Evolutionary conservation across 2,113 vertebrate species (phyloP).

Genomic region (Ctenomys sociabilis): DNA sequence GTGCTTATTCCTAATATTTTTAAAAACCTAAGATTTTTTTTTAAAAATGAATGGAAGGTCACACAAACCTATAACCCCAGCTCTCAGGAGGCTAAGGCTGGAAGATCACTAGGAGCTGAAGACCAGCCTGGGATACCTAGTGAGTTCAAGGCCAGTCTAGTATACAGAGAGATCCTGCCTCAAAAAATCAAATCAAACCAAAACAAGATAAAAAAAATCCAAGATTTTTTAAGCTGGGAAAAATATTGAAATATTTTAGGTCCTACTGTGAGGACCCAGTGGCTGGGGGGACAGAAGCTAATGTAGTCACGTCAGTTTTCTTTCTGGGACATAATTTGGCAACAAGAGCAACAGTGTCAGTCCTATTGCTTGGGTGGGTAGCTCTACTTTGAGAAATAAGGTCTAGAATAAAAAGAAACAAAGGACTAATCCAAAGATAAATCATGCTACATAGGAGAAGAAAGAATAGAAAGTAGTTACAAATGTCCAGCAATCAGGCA

Average conservation of each 20-base stretch:
- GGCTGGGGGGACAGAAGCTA: too few relatives aligned
- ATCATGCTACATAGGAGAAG: not conserved
- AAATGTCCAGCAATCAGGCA: not conserved
- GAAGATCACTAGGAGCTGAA: not conserved
- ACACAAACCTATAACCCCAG: not conserved
- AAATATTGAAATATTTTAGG: not conserved
- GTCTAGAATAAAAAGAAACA: not conserved
- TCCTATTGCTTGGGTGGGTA: not conserved
- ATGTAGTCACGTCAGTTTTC: not conserved
- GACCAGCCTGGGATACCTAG: too few relatives aligned
- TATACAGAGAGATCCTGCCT: not conserved
- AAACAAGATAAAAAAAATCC: not conserved
- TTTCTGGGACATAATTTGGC: not conserved
- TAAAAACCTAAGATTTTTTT: too few relatives aligned
- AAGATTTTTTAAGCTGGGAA: not conserved
- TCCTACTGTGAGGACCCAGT: not conserved
- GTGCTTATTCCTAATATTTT: too few relatives aligned
- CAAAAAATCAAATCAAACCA: not conserved
- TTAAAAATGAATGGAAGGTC: too few relatives aligned
- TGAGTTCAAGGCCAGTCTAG: too few relatives aligned
- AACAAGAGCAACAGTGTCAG: accelerated
- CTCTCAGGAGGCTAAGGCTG: not conserved
- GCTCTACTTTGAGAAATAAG: not conserved
- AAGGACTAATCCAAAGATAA: not conserved
- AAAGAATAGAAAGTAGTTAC: not conserved